These are phyloP conservation scores for Thymelicus acteon DNA, from an alignment of 2,888 invertebrate genomes.

Conservation along the genomic window DNA sequence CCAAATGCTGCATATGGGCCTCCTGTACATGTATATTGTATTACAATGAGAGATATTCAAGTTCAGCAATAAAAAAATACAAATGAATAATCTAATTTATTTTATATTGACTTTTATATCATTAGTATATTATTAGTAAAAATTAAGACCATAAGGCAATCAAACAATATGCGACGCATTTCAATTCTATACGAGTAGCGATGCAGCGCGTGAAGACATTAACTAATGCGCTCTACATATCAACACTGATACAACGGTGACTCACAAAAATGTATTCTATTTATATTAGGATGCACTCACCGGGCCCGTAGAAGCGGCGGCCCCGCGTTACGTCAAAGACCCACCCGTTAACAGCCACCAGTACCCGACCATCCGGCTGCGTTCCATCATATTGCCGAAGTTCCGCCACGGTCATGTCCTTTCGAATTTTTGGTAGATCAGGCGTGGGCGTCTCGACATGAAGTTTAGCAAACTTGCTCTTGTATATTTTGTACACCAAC, in stretches of 20 bases:
- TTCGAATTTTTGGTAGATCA: conserved; percentile 91
- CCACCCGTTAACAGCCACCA: conserved; percentile 97
- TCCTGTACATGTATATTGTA: conserved; percentile 78
- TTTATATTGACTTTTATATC: no score
- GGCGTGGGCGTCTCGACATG: conserved; percentile 57
- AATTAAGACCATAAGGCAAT: neutral
- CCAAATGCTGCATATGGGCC: conserved; percentile 98
- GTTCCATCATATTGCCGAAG: conserved; percentile 94
- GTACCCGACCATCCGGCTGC: conserved; percentile 93
- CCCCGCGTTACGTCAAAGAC: conserved; percentile 98
- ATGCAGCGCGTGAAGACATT: conserved; percentile 39
- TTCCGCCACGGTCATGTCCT: conserved; percentile 96
- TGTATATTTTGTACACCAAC: conserved; percentile 88
- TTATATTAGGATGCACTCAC: conserved; percentile 85
- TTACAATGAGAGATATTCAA: no score
- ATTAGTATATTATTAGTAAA: no score
- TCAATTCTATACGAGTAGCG: neutral
- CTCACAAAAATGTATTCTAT: conserved; percentile 64
- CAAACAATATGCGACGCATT: neutral
- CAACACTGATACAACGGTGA: conserved; percentile 50
- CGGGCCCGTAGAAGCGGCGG: conserved; percentile 96
- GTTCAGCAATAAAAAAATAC: no score
- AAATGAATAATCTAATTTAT: no score
- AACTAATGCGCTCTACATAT: conserved; percentile 53
- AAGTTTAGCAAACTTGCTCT: conserved; percentile 67